A percentile compares a stretch with the other conserved stretches of the same genome.
Conservation (phyloP, 2,797 vertebrate species). For the Triplophysa yarkandensis region DNA sequence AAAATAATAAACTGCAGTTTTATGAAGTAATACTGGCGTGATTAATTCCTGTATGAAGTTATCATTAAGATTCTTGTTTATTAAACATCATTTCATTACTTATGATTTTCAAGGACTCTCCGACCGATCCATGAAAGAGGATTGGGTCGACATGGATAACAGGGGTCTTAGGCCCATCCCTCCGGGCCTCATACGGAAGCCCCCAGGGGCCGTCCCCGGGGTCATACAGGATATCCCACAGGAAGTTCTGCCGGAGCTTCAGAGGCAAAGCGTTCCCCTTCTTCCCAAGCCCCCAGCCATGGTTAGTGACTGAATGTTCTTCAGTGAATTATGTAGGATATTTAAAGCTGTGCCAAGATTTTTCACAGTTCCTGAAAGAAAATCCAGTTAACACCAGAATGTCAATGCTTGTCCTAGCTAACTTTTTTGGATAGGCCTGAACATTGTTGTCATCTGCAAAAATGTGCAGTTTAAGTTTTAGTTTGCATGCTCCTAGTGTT, state of each 20-base stretch:
- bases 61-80: neutral
- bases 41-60: neutral
- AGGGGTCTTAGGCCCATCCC: constrained; percentile 71
- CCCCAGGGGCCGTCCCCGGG: constrained; percentile 3
- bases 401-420: neutral
- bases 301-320: constrained; percentile 58
- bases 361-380: neutral
- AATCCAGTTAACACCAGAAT: neutral
- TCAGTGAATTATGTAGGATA: neutral
- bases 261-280: constrained; percentile 60
- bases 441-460: neutral
- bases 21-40: constrained; percentile 3
- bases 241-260: constrained; percentile 54
- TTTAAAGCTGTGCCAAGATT: neutral
- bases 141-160: constrained; percentile 69
- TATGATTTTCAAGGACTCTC: constrained; percentile 67
- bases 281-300: constrained; percentile 67
- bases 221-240: constrained; percentile 17
- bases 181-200: constrained; percentile 72
- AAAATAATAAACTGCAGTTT: neutral
- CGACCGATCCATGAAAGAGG: constrained; percentile 62
- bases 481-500: no score
- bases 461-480: no score
- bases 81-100: neutral
- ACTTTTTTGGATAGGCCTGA: neutral